Evolutionary conservation across 2,113 vertebrate species (phyloP), one percentile per base, ranked within the genome.

Genomic region (Antechinus stuartii): DNA sequence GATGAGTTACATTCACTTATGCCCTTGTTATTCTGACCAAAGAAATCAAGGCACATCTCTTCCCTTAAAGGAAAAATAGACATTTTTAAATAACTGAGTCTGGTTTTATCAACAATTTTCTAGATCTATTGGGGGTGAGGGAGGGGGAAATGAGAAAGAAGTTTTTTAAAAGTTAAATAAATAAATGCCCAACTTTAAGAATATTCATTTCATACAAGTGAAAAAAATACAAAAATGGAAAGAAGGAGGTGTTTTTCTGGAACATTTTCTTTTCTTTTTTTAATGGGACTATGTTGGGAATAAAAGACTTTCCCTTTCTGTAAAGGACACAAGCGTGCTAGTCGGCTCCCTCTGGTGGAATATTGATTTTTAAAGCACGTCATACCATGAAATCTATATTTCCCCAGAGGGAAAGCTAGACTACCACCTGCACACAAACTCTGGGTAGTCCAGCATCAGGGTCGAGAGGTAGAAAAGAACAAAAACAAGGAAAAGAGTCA

Each of bases 311-410:
- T 92, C 47, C 52, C 46, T 49, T 91, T 94, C 23, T 14, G 5
- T 52, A 12, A 90, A 95, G 94, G 57, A 89, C 94, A 55, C 35
- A 49, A 27, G 25, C 14, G 90, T 93, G 26, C 49, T 90, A 35
- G 50, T 93, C 54, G 26, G 91, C 92, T 91, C 54, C 52, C 90
- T 92, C 95, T 97, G 94, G 90, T 92, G 91, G 91, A 96, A 95
- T 94, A 93, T 0, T 89, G 91, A 95, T 92, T 91, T 54, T 26
- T 91, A 94, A 0, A 90, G 90, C 50, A 56, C 49, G 92, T 30
- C 0, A 23, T 42, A 42, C 0, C 0, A 8, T 91, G 94, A 92
- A 92, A 96, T 92, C 89, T 10, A 54, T 57, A 95, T 95, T 94
- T 84, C 90, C 46, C 92, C n/a, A 92, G 90, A 84, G 52, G 54